Conservation (phyloP, 2,797 vertebrate genomes). For the Gymnoscopelus braueri region DNA sequence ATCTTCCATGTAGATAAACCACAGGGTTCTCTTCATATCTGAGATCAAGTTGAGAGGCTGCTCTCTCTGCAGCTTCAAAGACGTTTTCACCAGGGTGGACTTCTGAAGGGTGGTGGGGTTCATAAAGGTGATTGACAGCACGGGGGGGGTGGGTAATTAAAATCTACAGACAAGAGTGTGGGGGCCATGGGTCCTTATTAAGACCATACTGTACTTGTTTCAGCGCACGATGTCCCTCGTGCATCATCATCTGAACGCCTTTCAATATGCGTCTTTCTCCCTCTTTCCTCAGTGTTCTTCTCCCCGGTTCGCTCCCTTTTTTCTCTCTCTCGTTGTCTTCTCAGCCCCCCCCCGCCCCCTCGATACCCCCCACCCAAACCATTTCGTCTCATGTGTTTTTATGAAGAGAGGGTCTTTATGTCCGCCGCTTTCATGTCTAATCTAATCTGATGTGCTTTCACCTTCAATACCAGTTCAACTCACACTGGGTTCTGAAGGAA, state of each 20-base stretch:
- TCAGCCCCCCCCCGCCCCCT: too few species aligned
- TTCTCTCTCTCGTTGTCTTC: too few species aligned
- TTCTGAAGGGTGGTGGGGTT: conserved; percentile 50
- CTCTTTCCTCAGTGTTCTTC: background rate
- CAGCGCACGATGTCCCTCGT: conserved; percentile 52
- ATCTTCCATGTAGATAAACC: conserved; percentile 58
- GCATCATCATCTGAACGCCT: conserved; percentile 53
- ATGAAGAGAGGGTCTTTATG: conserved; percentile 54
- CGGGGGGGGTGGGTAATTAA: conserved; percentile 71
- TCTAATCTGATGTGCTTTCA: conserved; percentile 63
- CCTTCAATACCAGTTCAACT: conserved; percentile 64
- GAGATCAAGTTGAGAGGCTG: conserved; percentile 59
- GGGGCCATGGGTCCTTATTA: conserved; percentile 72
- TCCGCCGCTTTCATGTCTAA: conserved; percentile 45
- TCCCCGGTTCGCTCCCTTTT: background rate
- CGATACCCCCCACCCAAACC: too few species aligned
- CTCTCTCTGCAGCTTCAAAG: conserved; percentile 64
- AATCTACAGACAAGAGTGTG: conserved; percentile 54
- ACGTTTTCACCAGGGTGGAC: conserved; percentile 4
- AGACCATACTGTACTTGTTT: conserved; percentile 46
- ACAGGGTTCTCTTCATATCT: conserved; percentile 45
- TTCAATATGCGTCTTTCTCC: conserved; percentile 12
- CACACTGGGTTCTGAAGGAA: conserved; percentile 63
- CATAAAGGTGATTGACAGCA: conserved; percentile 73
- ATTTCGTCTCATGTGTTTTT: conserved; percentile 34